These are phyloP conservation scores for Drosophila sproati DNA, from an alignment of 1,140 invertebrate genomes.

Conservation along the genomic window DNA sequence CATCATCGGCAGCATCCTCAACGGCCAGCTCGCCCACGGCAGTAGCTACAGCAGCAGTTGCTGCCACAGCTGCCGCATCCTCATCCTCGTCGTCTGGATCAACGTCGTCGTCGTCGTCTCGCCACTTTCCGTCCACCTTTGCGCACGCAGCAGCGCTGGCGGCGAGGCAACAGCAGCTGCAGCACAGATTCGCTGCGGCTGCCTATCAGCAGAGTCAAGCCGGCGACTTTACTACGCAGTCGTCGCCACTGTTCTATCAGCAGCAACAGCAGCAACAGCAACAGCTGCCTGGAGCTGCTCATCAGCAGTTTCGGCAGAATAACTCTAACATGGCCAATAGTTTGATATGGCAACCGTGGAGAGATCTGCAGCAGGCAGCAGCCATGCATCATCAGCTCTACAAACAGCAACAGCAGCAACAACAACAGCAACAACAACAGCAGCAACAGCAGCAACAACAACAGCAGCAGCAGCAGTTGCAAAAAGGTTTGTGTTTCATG, in stretches of 20 bases:
- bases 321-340: conserved; percentile 76
- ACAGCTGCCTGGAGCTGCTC: conserved; percentile 29
- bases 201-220: conserved; percentile 32
- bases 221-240: conserved; percentile 28
- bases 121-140: conserved; percentile 17
- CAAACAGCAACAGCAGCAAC: conserved; percentile 69
- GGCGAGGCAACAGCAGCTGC: conserved; percentile 54
- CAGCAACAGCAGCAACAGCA: conserved; percentile 45
- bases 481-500: conserved; percentile 72
- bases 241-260: conserved; percentile 52
- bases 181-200: conserved; percentile 36
- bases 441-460: conserved; percentile 43
- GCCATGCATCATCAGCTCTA: conserved; percentile 79
- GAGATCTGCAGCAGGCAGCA: conserved; percentile 75
- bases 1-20: conserved; percentile 59
- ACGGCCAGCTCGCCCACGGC: conserved; percentile 64
- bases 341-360: conserved; percentile 80
- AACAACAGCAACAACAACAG: conserved; percentile 49
- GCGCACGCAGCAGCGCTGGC: conserved; percentile 50
- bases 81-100: background rate
- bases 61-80: conserved; percentile 21
- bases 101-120: background rate
- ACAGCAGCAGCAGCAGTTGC: conserved; percentile 56
- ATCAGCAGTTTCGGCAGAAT: conserved; percentile 47
- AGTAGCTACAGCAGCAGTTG: conserved; percentile 29